Evolutionary conservation across 2,888 invertebrate species (phyloP), one percentile per base, ranked within the genome.

Genomic region (Venustoraphidia nigricollis): DNA sequence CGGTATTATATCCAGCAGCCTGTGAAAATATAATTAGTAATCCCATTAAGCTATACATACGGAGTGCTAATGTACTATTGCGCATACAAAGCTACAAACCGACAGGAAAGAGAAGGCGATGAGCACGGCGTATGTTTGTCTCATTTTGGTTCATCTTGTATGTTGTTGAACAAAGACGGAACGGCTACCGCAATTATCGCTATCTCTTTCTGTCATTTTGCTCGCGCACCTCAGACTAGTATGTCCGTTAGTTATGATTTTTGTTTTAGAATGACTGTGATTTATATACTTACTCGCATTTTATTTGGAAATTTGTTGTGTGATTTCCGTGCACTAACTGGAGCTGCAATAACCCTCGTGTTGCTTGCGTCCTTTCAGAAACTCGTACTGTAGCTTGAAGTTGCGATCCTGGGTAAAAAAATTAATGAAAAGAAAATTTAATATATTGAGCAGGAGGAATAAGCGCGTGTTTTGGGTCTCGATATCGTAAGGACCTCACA

Each of bases 301-400:
- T 59, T 39, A 75, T 65, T 47, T 64, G 59, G 51, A 75, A 72
- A 35, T 60, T 58, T 2, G 67, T 67, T 2, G 61, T 59, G 8
- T 64, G 59, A 50, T 69, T 64, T 2, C 59, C 60, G 55, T 69
- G 65, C 13, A 59, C 50, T 41, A 75, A 54, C 44, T 62, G 62
- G 13, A 76, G 54, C 46, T 64, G 62, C 43, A 76, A 57, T 38
- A 64, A 58, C 11, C 76, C 76, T 46, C 63, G 60, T 8, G 69
- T 67, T 47, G 61, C 62, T 9, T 63, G 60, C 2, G 69, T 65
- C 53, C 60, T 61, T 47, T 65, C 65, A 2, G 73, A 69, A n/a
- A 70, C 56, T n/a, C 59, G 58, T 10, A 72, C 63, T 2, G 66
- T 62, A 4, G 69, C 69, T 57, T 74, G 70, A 3, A 76, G 56